These are phyloP conservation scores for Muntiacus muntjak DNA, from an alignment of 2,113 vertebrate genomes.

Conservation along the genomic window DNA sequence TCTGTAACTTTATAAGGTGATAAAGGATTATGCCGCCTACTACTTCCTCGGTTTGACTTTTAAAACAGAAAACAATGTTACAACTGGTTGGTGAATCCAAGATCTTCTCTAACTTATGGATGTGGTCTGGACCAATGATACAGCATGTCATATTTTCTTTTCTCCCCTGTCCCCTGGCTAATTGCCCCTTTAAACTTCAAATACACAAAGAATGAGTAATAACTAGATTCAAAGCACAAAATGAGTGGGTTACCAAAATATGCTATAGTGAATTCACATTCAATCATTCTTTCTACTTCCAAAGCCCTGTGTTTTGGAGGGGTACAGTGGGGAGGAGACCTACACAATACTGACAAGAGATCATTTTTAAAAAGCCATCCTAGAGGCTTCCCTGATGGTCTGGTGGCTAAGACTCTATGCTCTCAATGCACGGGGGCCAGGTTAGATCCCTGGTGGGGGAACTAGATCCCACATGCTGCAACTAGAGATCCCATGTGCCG, in stretches of 20 bases:
- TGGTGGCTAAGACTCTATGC: not conserved
- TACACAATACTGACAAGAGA: not conserved
- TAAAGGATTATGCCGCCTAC: not conserved
- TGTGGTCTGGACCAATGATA: not conserved
- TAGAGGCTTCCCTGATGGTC: not conserved
- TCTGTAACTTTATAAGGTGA: not conserved
- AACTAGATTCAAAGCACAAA: conserved; percentile 42
- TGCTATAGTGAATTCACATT: not conserved
- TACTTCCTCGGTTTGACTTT: conserved; percentile 16
- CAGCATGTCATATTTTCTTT: not conserved
- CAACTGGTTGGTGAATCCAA: not conserved
- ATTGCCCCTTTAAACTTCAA: conserved; percentile 19
- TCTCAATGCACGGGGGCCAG: not conserved
- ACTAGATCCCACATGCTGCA: not conserved
- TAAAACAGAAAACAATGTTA: conserved; percentile 21
- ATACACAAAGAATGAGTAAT: conserved; percentile 10
- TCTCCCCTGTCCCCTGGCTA: not conserved
- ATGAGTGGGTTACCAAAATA: not conserved
- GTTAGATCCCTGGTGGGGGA: not conserved
- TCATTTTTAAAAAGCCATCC: not conserved
- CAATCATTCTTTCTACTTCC: not conserved
- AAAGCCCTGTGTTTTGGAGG: not conserved
- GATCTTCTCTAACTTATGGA: not conserved
- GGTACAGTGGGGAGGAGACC: not conserved
- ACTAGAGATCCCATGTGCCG: not conserved